Conservation (phyloP, 2,888 invertebrate species). For the Tipula helvola region DNA sequence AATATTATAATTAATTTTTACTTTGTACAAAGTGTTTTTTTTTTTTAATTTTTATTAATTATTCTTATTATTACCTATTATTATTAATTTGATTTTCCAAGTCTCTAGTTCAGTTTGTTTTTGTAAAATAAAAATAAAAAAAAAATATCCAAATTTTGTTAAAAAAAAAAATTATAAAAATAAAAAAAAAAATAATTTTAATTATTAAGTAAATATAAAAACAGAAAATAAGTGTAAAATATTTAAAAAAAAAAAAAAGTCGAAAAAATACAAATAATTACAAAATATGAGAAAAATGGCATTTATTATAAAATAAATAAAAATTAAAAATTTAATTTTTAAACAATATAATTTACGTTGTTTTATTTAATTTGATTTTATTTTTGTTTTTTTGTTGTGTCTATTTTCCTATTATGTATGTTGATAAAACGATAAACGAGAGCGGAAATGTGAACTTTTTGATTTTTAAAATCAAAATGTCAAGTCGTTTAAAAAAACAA, state of each 20-base stretch:
- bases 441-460: not conserved
- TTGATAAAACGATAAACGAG: not conserved
- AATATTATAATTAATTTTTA: not conserved
- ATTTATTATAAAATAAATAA: not conserved
- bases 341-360: not conserved
- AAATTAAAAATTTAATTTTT: not conserved
- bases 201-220: not conserved
- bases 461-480: not conserved
- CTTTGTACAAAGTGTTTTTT: not conserved
- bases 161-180: not conserved
- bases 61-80: not conserved
- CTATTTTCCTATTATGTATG: not conserved
- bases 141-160: not conserved
- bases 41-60: not conserved
- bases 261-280: not conserved
- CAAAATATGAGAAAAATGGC: constrained; percentile 7
- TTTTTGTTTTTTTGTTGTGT: not conserved
- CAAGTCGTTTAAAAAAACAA: not conserved
- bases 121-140: not conserved
- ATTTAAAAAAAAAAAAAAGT: not conserved
- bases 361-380: not conserved
- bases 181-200: not conserved
- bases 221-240: not conserved
- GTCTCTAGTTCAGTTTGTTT: not conserved
- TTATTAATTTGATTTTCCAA: not conserved